Base-by-base conservation (phyloP, 2,888 invertebrate species). In the Cantharis flavilabris region DNA sequence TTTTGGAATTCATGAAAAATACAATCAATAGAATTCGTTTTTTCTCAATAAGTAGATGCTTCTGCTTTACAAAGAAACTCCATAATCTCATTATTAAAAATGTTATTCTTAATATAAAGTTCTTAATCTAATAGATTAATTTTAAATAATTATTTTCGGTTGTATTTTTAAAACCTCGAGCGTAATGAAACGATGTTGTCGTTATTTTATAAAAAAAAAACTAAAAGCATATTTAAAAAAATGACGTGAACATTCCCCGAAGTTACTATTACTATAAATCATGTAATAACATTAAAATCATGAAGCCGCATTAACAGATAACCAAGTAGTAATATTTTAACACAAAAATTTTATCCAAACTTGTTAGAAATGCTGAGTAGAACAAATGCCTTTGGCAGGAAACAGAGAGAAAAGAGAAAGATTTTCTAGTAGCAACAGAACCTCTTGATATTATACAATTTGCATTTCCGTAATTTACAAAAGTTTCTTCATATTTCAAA, bases 271-370 rank as follows among this genome's bases (percentile, higher is more conserved):
- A 69, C 75, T 76, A 79, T 82, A 81, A 83, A 81, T 82, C 81
- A 79, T 73, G 78, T 79, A 83, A 82, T 81, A 81, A 81, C 82
- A 81, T 81, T 80, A 80, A 82, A 82, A 83, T 82, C 81, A 82
- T 81, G 81, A 83, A 83, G 81, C 80, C 80, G 74, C 81, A 82
- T 83, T 83, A 80, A 80, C 80, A 80, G 81, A 82, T 81, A 82
- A 79, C 80, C 80, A 77, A 71, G 73, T 18, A 78, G 82, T 76
- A 76, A 81, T 82, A 82, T 81, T 81, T 81, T 79, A 82, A 79
- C 80, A 72, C 76, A 73, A 72, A 75, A 77, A 73, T 76, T 77
- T 76, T 70, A 70, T 70, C 73, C 70, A 67, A 18, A 70, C 67
- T 70, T 71, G 16, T 70, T 62, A 80, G 76, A 81, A 79, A 80